phyloP scores from a whole-genome alignment of 2,113 vertebrate species.

The Pollimyrus isidori region DNA sequence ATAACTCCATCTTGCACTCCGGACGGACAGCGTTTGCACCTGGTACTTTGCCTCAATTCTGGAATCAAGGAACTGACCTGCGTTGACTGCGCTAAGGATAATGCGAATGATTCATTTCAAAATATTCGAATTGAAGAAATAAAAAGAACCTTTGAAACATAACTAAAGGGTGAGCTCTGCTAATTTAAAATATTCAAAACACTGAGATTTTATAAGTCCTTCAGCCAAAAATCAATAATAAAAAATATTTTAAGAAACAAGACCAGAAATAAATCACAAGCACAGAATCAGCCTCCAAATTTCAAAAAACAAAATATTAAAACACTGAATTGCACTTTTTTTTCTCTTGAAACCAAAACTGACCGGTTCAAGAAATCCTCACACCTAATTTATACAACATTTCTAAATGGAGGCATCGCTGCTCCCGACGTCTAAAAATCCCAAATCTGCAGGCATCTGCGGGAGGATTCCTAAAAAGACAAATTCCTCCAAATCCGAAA shows the following conservation, averaged over 20 bases:
- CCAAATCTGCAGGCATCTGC: neutral
- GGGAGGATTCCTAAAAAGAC: too few species aligned
- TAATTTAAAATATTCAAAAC: neutral
- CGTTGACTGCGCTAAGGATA: neutral
- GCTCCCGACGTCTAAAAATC: neutral
- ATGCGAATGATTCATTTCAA: neutral
- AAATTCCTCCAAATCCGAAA: neutral
- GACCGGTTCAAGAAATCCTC: neutral
- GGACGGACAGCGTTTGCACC: neutral
- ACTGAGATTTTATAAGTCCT: neutral
- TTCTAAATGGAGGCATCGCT: neutral
- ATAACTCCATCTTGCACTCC: neutral
- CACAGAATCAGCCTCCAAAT: neutral
- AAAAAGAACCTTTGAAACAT: neutral
- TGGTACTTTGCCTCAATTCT: neutral
- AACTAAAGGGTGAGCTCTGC: neutral
- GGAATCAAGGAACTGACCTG: neutral
- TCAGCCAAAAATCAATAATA: neutral
- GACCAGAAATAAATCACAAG: neutral
- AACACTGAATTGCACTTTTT: neutral
- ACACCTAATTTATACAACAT: neutral
- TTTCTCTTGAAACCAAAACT: neutral
- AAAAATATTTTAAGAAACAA: neutral
- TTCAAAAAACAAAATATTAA: neutral
- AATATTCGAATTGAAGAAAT: neutral